These are phyloP conservation scores for Zosterops japonicus DNA, from an alignment of 2,113 vertebrate genomes.

Conservation along the genomic window DNA sequence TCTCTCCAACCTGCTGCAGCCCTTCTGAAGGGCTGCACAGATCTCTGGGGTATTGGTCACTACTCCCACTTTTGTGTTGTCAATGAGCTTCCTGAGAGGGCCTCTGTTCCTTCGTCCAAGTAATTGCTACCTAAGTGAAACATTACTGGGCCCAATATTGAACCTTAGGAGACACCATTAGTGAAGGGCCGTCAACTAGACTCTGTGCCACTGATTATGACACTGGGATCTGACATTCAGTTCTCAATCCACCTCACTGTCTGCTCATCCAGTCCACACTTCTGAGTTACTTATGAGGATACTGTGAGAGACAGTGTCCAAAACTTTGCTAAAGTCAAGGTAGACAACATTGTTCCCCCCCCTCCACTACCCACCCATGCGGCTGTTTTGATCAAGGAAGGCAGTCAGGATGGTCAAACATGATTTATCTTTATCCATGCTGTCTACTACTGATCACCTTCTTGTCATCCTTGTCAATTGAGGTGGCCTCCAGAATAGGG, in stretches of 20 bases:
- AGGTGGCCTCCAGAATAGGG: background rate
- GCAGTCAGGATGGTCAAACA: background rate
- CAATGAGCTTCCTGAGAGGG: background rate
- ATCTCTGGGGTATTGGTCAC: background rate
- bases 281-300: background rate
- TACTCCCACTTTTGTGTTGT: background rate
- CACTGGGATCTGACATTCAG: background rate
- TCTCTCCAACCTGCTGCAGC: background rate
- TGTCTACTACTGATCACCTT: background rate
- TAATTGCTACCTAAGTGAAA: background rate
- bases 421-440: background rate
- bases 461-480: background rate
- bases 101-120: background rate
- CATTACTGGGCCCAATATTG: background rate
- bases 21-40: background rate
- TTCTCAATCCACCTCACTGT: background rate
- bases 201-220: background rate
- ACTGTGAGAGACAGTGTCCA: background rate
- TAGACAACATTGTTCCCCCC: background rate
- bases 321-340: background rate
- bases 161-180: background rate
- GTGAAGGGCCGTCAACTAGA: too few species aligned
- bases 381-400: background rate
- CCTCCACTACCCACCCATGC: background rate
- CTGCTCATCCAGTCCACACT: background rate